phyloP scores from a whole-genome alignment of 2,888 invertebrate genomes.

The Noctuana brunneofusca region DNA sequence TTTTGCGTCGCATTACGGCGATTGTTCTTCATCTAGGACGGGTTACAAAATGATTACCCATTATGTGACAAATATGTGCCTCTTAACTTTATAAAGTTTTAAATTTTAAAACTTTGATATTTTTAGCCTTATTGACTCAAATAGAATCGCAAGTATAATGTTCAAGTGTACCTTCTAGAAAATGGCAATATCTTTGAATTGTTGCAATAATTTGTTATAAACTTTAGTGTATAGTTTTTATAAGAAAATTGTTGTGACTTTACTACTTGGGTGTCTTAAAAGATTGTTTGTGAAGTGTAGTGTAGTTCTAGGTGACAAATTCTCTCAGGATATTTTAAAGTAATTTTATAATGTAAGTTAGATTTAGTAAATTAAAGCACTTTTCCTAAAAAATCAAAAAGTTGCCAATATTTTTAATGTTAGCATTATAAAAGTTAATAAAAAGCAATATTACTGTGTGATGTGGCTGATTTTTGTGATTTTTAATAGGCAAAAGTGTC shows the following conservation, averaged over 20 bases:
- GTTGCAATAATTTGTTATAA: slow-evolving; percentile 9
- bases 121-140: slow-evolving; percentile 1
- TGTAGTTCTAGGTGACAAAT: background rate
- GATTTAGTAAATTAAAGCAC: slow-evolving; percentile 19
- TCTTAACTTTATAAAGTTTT: no score
- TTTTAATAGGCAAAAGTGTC: background rate
- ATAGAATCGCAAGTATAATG: background rate
- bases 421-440: background rate
- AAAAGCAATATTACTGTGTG: no score
- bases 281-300: background rate
- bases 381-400: slow-evolving; percentile 5
- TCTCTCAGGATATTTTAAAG: slow-evolving; percentile 36
- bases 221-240: slow-evolving; percentile 6
- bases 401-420: slow-evolving; percentile 26
- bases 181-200: slow-evolving; percentile 21
- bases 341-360: slow-evolving; percentile 24
- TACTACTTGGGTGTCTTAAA: slow-evolving; percentile 2
- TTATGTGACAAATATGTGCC: no score
- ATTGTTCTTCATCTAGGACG: no score
- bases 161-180: slow-evolving; percentile 26
- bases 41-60: no score
- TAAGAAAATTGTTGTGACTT: slow-evolving; percentile 4
- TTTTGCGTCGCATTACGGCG: no score
- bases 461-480: slow-evolving; percentile 18
- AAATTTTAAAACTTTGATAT: background rate